Percentiles rank a stretch among this genome's conserved stretches.
These are phyloP conservation scores for Tortricodes alternella DNA, from an alignment of 2,888 invertebrate species.

Conservation along the genomic window DNA sequence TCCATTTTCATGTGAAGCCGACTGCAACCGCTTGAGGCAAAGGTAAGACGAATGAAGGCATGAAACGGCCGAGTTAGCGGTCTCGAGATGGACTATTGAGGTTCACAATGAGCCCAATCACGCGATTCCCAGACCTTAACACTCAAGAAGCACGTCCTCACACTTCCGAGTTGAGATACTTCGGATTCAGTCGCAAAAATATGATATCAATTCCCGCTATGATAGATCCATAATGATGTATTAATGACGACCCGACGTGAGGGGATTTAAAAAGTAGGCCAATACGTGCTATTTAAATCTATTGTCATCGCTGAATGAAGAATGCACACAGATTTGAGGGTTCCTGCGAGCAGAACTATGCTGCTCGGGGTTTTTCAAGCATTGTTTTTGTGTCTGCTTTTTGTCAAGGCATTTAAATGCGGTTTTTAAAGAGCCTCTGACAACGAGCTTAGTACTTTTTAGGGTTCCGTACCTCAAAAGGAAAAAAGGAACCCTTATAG, in stretches of 20 bases:
- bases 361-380: too few relatives aligned
- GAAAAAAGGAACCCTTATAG: too few relatives aligned
- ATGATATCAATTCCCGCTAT: slow-evolving; percentile 20
- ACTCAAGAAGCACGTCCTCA: slow-evolving; percentile 61
- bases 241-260: slow-evolving; percentile 18
- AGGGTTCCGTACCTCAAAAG: too few relatives aligned
- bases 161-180: slow-evolving; percentile 56
- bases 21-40: slow-evolving; percentile 24
- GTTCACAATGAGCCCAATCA: slow-evolving; percentile 78
- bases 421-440: too few relatives aligned
- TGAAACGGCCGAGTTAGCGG: slow-evolving; percentile 61
- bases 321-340: too few relatives aligned
- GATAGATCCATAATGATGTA: slow-evolving; percentile 22
- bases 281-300: slow-evolving; percentile 2
- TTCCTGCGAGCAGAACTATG: too few relatives aligned
- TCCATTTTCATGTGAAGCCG: not conserved
- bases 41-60: slow-evolving; percentile 38
- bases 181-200: slow-evolving; percentile 26
- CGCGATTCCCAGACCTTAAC: slow-evolving; percentile 57
- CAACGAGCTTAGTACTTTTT: too few relatives aligned
- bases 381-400: too few relatives aligned
- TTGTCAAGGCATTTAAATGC: too few relatives aligned
- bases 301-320: not conserved
- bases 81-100: slow-evolving; percentile 66
- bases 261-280: slow-evolving; percentile 7